Evolutionary conservation across 30 jellyfish, hydroid and myxozoan genomes (phyloP), one percentile per base, ranked within the genome.

Genomic region (Pelagia noctiluca): DNA sequence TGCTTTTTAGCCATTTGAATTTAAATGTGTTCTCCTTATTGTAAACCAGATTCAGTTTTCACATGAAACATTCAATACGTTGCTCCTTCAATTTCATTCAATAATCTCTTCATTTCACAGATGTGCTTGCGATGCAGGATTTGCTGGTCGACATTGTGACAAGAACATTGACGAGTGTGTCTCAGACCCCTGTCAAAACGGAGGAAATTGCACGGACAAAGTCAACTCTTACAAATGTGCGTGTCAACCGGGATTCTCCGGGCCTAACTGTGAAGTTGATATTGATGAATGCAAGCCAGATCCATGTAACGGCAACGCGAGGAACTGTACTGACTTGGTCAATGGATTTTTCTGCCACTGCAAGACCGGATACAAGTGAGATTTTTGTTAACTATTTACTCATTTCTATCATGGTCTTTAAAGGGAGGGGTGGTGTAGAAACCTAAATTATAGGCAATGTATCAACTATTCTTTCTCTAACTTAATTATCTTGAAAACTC

Each of bases 301-400:
- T 25, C 97, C 96, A 11, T 90, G 97, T 50, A 65, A 33, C 32
- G 93, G 89, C 7, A 76, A 76, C 38, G 88, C 96, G 3, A 26
- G 47, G 22, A 83, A 84, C 53, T 90, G 97, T 71, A 83, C 96
- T 61, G 96, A 90, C 54, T 54, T 90, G 33, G 74, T 94, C 86
- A 80, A 84, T 66, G 99, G 76, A 10, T 94, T 25, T 34, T 50
- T 63, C 64, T 94, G 99, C 66, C 33, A 82, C 75, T 94, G 99
- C 82, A 88, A 94, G 60, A 89, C 76, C 28, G 97, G 97, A 11
- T 94, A 80, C 71, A 70, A 95, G 99, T 94, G 35, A 34, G 93
- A 63, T 0, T 24, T 25, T 24, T 13, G 23, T 65, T 65, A 7
- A 4, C 7, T 35, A 33, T 23, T 22, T 2, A 28, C 19, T 22